Evolutionary conservation across 2,888 invertebrate genomes (phyloP), one percentile per base, ranked within the genome.

Genomic region (Papilio gigon): DNA sequence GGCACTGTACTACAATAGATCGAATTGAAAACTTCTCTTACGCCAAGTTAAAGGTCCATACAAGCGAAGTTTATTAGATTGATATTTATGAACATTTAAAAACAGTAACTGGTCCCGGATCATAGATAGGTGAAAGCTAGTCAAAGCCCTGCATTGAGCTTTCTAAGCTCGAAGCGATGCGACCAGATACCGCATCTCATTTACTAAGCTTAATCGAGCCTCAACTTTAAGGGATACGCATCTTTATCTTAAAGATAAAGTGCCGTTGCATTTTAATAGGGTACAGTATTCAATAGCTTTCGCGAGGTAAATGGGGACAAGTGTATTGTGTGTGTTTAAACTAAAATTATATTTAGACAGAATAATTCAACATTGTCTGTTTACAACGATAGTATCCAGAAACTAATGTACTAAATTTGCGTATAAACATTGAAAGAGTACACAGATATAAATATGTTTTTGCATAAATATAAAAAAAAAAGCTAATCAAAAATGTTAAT

Each of bases 141-240:
- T 37, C 30, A 17, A 30, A 30, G 27, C 30, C 30, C 50, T 58
- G 67, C 70, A 69, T 71, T 73, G 67, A 70, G 73, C 77, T 79
- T 77, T 78, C 78, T 76, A 75, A 71, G 72, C 74, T 77, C 63
- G 64, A 44, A 75, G 76, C 73, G 73, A 72, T 70, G 67, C 66
- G 64, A 59, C 61, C 60, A 71, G 70, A 73, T 74, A 75, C 71
- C 72, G 76, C 79, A 76, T 79, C 78, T 77, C 80, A 78, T 80
- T 80, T 80, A 76, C 76, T 72, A 72, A 68, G 68, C 70, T 72
- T 76, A 79, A 79, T 80, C 78, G 76, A 76, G 70, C 74, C 72
- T 74, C 75, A 73, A 68, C 59, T 63, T 63, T 66, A 56, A 67
- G 71, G 74, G 74, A 74, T 73, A 74, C 72, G 70, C 70, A 73